Percentiles rank a stretch among this genome's conserved stretches.
phyloP scores from a whole-genome alignment of 1,140 invertebrate species.

The Eurosta solidaginis region DNA sequence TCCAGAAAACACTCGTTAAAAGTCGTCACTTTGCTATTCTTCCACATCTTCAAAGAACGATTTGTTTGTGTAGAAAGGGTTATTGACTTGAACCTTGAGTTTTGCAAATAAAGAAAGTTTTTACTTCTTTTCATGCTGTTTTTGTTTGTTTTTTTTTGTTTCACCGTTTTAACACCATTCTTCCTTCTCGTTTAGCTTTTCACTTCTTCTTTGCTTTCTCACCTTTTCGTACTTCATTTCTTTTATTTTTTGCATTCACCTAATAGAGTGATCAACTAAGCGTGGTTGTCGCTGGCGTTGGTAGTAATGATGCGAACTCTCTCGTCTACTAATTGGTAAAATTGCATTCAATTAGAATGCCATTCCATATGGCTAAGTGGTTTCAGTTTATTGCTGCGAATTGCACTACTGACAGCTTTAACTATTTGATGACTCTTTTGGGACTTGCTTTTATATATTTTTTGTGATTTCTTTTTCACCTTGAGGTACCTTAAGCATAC shows the following conservation, averaged over 20 bases:
- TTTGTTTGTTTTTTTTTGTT: not conserved
- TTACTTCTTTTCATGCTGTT: not conserved
- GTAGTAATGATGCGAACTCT: not conserved
- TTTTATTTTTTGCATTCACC: not conserved
- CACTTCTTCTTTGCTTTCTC: not conserved
- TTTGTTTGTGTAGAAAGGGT: not conserved
- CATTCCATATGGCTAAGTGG: not conserved
- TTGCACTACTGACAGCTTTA: not conserved
- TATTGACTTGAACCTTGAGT: slow-evolving; percentile 27
- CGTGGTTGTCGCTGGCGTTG: not conserved
- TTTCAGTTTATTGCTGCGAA: not conserved
- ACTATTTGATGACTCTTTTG: not conserved
- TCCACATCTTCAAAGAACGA: not conserved
- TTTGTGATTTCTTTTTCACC: not conserved
- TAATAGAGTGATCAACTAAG: not conserved
- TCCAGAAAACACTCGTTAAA: not conserved
- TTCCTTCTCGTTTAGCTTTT: too few species aligned
- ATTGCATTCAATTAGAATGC: slow-evolving; percentile 25
- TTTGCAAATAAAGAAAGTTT: not conserved
- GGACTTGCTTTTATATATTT: not conserved
- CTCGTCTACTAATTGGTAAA: not conserved
- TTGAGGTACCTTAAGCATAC: too few species aligned
- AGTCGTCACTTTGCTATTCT: not conserved
- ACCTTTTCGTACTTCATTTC: not conserved
- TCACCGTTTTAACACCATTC: not conserved